Percentiles rank a stretch among this genome's conserved stretches.
Evolutionary conservation across 2,113 vertebrate genomes (phyloP).

Genomic region (Stercorarius parasiticus): DNA sequence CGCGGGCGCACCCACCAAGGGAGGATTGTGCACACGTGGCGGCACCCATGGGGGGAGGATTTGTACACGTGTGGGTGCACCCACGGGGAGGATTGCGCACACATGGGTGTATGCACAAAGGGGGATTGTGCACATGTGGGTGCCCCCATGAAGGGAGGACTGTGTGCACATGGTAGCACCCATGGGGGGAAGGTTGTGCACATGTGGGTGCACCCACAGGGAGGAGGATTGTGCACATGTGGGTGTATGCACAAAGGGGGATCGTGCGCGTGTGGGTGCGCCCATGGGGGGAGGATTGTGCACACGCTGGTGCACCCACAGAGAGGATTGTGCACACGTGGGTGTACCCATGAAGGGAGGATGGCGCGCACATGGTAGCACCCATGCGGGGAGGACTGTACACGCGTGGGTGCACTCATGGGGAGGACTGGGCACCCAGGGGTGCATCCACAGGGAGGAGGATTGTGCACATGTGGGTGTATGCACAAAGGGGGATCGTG

Average conservation of each 20-base stretch:
- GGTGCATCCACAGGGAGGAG: background rate
- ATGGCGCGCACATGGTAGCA: too few species aligned
- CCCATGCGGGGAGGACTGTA: background rate
- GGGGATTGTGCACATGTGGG: too few species aligned
- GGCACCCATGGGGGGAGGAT: too few species aligned
- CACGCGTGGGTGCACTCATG: background rate
- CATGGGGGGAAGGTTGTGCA: background rate
- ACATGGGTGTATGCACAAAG: rapidly evolving
- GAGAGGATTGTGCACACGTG: too few species aligned
- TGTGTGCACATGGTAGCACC: too few species aligned
- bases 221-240: background rate
- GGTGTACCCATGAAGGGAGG: background rate
- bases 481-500: too few species aligned
- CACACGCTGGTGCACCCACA: background rate
- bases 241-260: too few species aligned
- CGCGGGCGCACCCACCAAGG: background rate
- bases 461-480: background rate
- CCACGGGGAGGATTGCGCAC: background rate
- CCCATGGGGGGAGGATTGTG: background rate
- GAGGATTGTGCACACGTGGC: too few species aligned
- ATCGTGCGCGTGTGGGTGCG: too few species aligned
- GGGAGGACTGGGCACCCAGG: too few species aligned
- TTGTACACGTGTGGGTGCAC: too few species aligned
- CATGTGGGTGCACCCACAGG: background rate
- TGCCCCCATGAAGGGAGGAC: background rate